These are phyloP conservation scores for Limnephilus rhombicus DNA, from an alignment of 2,888 invertebrate species.

Conservation along the genomic window DNA sequence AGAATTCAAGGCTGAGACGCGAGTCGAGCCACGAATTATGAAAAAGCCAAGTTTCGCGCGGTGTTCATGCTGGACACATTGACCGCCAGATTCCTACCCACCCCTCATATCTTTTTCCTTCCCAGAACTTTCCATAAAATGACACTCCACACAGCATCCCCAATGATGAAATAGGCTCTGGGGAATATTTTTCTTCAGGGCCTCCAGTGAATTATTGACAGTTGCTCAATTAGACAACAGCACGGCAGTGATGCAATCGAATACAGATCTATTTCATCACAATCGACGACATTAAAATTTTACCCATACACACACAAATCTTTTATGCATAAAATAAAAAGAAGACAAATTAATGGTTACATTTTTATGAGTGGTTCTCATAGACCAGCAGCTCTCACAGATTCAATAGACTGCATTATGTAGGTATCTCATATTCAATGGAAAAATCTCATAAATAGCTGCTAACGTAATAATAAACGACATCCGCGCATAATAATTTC, in stretches of 20 bases:
- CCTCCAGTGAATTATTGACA: too few species aligned
- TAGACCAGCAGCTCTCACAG: neutral
- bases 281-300: neutral
- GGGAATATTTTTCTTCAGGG: too few species aligned
- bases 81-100: too few species aligned
- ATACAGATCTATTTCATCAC: neutral
- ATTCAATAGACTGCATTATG: neutral
- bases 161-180: too few species aligned
- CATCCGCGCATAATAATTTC: neutral
- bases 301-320: neutral
- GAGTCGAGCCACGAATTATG: too few species aligned
- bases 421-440: neutral
- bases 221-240: neutral
- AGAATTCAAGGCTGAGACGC: too few species aligned
- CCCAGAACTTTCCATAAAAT: too few species aligned
- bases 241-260: neutral
- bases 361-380: neutral
- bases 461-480: neutral
- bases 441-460: neutral
- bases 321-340: neutral
- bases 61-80: too few species aligned
- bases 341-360: neutral
- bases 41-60: too few species aligned
- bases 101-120: too few species aligned
- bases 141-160: too few species aligned